phyloP scores from a whole-genome alignment of 2,113 vertebrate genomes.

The Poeciliopsis retropinna region DNA sequence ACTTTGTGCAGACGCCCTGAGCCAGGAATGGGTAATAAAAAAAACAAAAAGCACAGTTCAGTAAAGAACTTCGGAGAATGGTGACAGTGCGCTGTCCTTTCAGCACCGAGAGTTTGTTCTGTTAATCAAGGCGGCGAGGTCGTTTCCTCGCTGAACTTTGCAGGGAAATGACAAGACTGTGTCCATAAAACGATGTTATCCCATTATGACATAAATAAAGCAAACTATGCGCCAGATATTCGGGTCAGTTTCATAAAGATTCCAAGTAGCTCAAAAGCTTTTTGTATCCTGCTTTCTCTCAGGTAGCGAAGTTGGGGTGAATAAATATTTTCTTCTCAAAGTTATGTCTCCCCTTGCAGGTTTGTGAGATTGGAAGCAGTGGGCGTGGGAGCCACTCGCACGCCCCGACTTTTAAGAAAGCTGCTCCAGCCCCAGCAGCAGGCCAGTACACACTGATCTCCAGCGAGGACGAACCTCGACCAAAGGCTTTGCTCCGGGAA shows the following conservation, averaged over 20 bases:
- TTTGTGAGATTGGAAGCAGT: conserved; percentile 13
- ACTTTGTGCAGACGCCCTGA: neutral
- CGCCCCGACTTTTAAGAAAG: conserved; percentile 58
- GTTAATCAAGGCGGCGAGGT: conserved; percentile 11
- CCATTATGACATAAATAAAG: neutral
- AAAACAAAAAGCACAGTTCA: neutral
- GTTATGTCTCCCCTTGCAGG: neutral
- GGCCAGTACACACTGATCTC: conserved; percentile 43
- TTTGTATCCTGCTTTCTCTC: neutral
- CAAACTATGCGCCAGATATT: neutral
- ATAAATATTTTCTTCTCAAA: neutral
- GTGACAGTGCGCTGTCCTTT: conserved; percentile 67
- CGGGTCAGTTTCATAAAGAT: neutral
- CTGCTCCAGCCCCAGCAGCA: conserved; percentile 38
- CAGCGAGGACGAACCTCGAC: conserved; percentile 7
- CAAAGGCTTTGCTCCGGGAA: neutral
- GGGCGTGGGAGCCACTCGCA: conserved; percentile 44
- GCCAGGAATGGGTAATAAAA: neutral
- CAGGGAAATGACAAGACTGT: neutral
- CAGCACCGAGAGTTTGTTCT: conserved; percentile 60
- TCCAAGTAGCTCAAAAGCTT: neutral
- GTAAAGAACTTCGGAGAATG: neutral
- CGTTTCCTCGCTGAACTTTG: neutral
- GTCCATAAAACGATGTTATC: neutral
- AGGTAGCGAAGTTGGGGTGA: neutral